phyloP scores from a whole-genome alignment of 2,113 vertebrate species.

The Cyanoramphus novaezelandiae region DNA sequence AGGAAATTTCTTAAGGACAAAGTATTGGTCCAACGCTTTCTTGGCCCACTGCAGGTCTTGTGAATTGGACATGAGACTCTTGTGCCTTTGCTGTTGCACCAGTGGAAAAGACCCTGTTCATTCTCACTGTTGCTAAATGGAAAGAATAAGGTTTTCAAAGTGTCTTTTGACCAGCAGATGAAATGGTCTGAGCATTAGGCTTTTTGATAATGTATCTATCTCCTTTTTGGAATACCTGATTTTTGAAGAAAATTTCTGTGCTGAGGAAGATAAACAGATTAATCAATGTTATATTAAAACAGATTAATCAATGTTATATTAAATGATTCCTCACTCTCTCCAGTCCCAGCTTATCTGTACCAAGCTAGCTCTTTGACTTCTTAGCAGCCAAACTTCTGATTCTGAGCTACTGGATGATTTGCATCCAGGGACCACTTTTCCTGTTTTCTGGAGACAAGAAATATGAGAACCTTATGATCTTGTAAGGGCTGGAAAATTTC shows the following conservation, averaged over 20 bases:
- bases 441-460: not conserved
- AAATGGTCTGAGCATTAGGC: not conserved
- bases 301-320: not conserved
- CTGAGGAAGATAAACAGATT: not conserved
- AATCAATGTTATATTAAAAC: not conserved
- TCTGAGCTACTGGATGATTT: not conserved
- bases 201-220: not conserved
- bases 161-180: not conserved
- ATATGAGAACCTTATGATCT: not conserved
- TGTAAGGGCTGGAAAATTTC: not conserved
- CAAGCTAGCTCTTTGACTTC: not conserved
- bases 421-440: not conserved
- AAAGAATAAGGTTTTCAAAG: not conserved
- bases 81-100: not conserved
- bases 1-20: not conserved
- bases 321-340: not conserved
- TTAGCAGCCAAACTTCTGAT: not conserved
- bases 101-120: not conserved
- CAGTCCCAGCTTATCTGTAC: not conserved
- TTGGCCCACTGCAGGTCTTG: accelerated
- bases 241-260: not conserved
- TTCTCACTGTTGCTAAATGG: not conserved
- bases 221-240: not conserved
- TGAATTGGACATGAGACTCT: not conserved
- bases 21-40: not conserved